Conservation (phyloP, 2,113 vertebrate species). For the Ailuropoda melanoleuca region DNA sequence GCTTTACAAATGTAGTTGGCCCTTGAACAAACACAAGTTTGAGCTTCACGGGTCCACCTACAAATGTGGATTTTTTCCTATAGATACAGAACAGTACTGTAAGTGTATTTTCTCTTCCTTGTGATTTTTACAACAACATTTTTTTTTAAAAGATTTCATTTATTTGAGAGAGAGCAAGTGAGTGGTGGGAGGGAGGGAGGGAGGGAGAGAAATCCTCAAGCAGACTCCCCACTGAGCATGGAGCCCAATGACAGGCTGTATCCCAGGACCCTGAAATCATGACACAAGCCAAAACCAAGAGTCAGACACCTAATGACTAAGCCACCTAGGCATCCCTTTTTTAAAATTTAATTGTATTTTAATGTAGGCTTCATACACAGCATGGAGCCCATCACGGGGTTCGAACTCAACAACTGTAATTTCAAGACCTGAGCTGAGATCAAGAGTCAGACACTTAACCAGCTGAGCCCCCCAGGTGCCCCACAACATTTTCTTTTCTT, state of each 20-base stretch:
- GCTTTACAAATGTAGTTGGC: neutral
- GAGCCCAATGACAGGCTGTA: rapidly evolving
- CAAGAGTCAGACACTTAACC: neutral
- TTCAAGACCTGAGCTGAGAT: neutral
- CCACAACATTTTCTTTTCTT: neutral
- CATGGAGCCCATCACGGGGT: neutral
- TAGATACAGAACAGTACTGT: neutral
- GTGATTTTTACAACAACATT: neutral
- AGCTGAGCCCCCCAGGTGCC: neutral
- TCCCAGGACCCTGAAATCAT: neutral
- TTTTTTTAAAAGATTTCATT: neutral
- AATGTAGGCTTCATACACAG: neutral
- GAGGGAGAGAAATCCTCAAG: neutral
- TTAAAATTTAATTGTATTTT: neutral
- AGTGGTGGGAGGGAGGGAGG: too few species aligned
- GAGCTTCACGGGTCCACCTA: neutral
- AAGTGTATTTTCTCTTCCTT: neutral
- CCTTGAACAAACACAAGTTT: neutral
- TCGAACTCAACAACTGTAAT: too few species aligned
- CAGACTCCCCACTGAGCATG: neutral
- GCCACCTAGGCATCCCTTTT: neutral
- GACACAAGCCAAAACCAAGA: neutral
- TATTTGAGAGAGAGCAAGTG: neutral
- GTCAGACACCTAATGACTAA: neutral
- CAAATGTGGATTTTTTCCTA: neutral